A percentile compares a stretch with the other conserved stretches of the same genome.
phyloP scores from a whole-genome alignment of 2,113 vertebrate genomes.

The Lepus timidus region DNA sequence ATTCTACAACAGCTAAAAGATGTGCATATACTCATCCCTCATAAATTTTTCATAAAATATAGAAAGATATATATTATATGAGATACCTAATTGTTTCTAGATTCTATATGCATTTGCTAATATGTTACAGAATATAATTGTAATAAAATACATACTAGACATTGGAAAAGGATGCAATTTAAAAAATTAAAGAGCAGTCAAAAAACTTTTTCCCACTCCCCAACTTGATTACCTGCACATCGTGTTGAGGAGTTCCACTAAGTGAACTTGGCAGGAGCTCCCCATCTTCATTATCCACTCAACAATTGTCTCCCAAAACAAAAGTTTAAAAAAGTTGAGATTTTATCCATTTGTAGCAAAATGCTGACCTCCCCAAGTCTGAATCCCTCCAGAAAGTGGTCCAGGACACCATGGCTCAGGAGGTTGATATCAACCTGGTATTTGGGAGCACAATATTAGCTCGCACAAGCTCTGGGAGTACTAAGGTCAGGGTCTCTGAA shows the following conservation, averaged over 20 bases:
- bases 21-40: neutral
- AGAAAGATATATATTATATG: neutral
- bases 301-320: neutral
- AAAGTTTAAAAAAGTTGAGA: neutral
- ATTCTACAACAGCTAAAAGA: neutral
- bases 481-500: neutral
- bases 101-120: neutral
- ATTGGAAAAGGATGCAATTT: neutral
- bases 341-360: neutral
- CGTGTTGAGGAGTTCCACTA: neutral
- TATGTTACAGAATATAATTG: neutral
- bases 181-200: neutral
- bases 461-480: accelerated
- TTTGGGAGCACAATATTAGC: neutral
- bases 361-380: neutral
- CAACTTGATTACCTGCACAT: neutral
- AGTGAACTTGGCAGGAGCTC: neutral
- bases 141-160: neutral
- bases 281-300: neutral
- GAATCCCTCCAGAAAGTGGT: neutral
- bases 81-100: neutral
- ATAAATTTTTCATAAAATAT: neutral
- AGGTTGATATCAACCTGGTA: neutral
- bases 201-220: neutral
- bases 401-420: neutral